phyloP scores from a whole-genome alignment of 2,797 vertebrate genomes.

The Darevskia mixta region DNA sequence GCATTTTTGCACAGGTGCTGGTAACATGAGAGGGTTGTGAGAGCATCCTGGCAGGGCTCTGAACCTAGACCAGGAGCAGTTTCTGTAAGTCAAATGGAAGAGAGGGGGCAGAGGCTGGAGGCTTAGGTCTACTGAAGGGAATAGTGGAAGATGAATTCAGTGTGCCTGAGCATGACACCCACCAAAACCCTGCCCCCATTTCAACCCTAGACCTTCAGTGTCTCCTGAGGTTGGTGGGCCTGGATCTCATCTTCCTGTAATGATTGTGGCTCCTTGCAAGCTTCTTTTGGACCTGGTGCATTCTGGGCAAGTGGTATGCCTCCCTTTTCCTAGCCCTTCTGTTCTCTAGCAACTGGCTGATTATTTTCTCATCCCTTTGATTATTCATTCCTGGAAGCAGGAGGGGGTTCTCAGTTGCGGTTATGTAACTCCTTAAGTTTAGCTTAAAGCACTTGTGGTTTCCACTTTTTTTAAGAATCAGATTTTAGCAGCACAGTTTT shows the following conservation, averaged over 20 bases:
- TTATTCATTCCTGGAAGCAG: not conserved
- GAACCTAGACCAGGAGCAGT: not conserved
- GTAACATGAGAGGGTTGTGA: not conserved
- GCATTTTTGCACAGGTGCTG: not conserved
- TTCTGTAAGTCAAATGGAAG: not conserved
- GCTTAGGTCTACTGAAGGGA: not conserved
- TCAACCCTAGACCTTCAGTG: not conserved
- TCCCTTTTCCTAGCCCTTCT: not conserved
- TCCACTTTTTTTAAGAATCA: not conserved
- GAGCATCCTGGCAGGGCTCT: not conserved
- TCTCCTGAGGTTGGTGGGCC: not conserved
- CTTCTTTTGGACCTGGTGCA: not conserved
- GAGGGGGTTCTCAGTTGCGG: not conserved
- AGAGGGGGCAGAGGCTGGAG: not conserved
- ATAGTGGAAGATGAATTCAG: not conserved
- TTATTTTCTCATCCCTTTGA: not conserved
- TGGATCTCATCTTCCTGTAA: not conserved
- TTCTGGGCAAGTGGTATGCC: not conserved
- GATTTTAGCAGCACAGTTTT: slow-evolving; percentile 33
- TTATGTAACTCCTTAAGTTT: slow-evolving; percentile 40
- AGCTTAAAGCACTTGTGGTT: not conserved
- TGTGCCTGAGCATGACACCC: not conserved
- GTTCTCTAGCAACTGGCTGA: not conserved
- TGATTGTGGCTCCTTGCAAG: too few species aligned
- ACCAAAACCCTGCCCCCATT: not conserved